These are phyloP conservation scores for Hydrozoanthus tunicans DNA, from an alignment of 64 coral and sea anemone species.

Conservation along the genomic window DNA sequence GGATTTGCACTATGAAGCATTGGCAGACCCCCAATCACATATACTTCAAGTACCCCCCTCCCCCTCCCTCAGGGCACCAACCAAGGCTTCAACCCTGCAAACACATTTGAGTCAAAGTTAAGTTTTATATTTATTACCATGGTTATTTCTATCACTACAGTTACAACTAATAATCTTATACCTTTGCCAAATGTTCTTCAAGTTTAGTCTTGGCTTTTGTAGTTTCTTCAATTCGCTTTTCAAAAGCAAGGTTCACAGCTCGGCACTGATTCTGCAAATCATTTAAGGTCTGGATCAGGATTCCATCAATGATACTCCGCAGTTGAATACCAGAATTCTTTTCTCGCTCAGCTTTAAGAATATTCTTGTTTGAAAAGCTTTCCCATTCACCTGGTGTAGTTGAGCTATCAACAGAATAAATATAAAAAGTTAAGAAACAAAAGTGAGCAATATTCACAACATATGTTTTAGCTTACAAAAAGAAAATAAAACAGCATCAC, in stretches of 20 bases:
- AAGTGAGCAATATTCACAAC: not conserved
- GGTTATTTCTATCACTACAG: not conserved
- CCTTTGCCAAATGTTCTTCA: conserved; percentile 88
- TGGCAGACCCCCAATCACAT: too few relatives aligned
- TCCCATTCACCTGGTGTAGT: conserved; percentile 94
- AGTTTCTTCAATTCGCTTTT: conserved; percentile 97
- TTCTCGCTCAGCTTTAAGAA: conserved; percentile 93
- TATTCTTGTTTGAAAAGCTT: conserved; percentile 97
- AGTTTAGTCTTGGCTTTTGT: conserved; percentile 94
- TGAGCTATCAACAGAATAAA: conserved; percentile 66
- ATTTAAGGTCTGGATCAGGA: conserved; percentile 91
- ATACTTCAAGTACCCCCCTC: too few relatives aligned
- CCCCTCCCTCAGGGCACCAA: too few relatives aligned
- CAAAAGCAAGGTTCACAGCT: conserved; percentile 95
- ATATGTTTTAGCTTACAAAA: not conserved
- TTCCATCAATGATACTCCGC: conserved; percentile 94
- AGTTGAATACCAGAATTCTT: conserved; percentile 89
- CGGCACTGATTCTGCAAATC: conserved; percentile 88
- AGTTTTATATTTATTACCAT: too few relatives aligned
- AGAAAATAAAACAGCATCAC: not conserved
- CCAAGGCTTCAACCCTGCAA: too few relatives aligned
- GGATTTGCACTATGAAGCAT: too few relatives aligned
- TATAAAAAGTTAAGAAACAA: not conserved
- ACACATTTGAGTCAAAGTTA: too few relatives aligned
- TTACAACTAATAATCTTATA: not conserved